Conservation (phyloP, 2,888 invertebrate species). For the Mythimna impura region DNA sequence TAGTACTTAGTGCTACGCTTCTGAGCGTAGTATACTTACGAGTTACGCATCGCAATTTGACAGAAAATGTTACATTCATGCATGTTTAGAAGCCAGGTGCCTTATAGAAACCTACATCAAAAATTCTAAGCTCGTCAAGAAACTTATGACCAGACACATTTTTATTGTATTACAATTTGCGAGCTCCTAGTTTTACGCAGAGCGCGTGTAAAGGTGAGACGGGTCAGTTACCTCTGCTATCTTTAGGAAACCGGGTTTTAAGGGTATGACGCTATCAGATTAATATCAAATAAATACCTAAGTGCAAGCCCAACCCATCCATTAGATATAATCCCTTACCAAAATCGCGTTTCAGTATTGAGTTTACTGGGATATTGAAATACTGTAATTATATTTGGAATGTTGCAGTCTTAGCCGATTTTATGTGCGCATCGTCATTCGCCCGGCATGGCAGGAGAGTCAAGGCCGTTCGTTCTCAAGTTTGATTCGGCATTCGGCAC, state of each 20-base stretch:
- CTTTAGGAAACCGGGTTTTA: constrained; percentile 37
- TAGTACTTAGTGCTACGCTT: not conserved
- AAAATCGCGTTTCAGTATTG: not conserved
- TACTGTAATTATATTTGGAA: constrained; percentile 53
- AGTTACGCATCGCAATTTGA: not conserved
- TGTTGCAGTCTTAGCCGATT: constrained; percentile 59
- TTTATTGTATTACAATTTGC: constrained; percentile 19
- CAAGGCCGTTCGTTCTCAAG: constrained; percentile 75
- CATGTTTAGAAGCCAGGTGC: too few species aligned
- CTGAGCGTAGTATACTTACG: not conserved
- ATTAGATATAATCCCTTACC: constrained; percentile 16
- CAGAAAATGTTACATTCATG: too few species aligned
- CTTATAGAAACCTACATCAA: not conserved
- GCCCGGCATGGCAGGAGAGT: constrained; percentile 65
- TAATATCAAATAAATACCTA: constrained; percentile 9
- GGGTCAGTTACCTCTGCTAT: constrained; percentile 46
- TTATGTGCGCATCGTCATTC: constrained; percentile 64
- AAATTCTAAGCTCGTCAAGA: not conserved
- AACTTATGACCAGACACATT: not conserved
- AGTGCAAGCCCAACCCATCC: constrained; percentile 12
- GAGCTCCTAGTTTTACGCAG: constrained; percentile 33
- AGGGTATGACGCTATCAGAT: constrained; percentile 32
- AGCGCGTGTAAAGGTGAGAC: constrained; percentile 25
- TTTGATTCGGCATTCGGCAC: constrained; percentile 54
- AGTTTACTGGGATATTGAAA: constrained; percentile 18